Evolutionary conservation across 37 sponge, comb jelly and placozoan genomes (phyloP), one percentile per base, ranked within the genome.

Genomic region (Tethya wilhelma): DNA sequence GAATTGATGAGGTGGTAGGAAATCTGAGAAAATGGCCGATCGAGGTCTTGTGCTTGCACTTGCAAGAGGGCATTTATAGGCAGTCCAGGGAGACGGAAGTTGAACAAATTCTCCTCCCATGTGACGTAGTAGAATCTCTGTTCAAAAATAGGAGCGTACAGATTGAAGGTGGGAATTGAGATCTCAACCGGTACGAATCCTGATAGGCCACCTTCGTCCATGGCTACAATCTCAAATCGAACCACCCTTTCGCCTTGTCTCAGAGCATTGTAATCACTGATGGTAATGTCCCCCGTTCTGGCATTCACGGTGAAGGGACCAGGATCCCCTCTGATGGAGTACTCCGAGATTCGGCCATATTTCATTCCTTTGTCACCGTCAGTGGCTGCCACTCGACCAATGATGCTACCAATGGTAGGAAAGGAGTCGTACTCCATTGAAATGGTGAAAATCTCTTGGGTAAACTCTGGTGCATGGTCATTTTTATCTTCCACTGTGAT

Each of bases 171-270:
- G 0, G 78, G 84, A 23, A 89, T 73, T 4, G 33, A 38, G 36
- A 89, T 83, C 29, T 83, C 44, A 49, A 89, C 84, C n/a, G 25
- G 34, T 33, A 64, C 74, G 33, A 2, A n/a, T 28, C 57, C 64
- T 34, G 44, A 28, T 19, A 77, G 67, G 7, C 81, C 86, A 7
- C 83, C 87, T 64, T 76, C 73, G 71, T 91, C 91, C 11, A 38
- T 62, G 1, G 91, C 91, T 59, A 56, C 44, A 22, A 91, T 59
- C 26, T 67, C 79, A 80, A 91, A 86, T 0, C 56, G 45, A 46
- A 84, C 31, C 17, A 33, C 42, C 22, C 69, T 38, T 76, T 37
- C 59, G 20, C 57, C 44, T 31, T 69, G 53, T 72, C 64, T 57
- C 32, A 84, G 59, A 38, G 76, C 45, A 29, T 29, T n/a, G 23